These are phyloP conservation scores for Macaria liturata DNA, from an alignment of 2,888 invertebrate genomes.

Conservation along the genomic window DNA sequence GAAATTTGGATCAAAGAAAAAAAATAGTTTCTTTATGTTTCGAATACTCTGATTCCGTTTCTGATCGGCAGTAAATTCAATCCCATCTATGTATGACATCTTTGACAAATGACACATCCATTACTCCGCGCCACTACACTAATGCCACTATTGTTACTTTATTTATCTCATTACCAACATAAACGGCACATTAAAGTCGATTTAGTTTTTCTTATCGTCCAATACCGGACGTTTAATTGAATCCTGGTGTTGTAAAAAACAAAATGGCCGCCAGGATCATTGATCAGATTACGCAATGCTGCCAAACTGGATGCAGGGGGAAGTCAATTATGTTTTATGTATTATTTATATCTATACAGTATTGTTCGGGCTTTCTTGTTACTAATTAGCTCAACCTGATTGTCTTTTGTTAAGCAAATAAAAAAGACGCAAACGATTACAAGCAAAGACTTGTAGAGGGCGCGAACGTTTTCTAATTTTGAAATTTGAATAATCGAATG, in stretches of 20 bases:
- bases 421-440: slow-evolving; percentile 2
- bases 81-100: slow-evolving; percentile 32
- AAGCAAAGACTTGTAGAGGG: slow-evolving; percentile 5
- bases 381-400: slow-evolving; percentile 19
- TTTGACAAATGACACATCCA: slow-evolving; percentile 39
- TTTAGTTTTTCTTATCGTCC: slow-evolving; percentile 56
- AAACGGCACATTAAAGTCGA: slow-evolving; percentile 49
- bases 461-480: slow-evolving; percentile 43
- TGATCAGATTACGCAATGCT: slow-evolving; percentile 79
- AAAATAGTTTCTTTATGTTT: not conserved
- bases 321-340: slow-evolving; percentile 68
- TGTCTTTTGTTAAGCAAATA: slow-evolving; percentile 1
- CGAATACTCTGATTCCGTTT: slow-evolving; percentile 11
- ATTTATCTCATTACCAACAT: slow-evolving; percentile 54
- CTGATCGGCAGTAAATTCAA: slow-evolving; percentile 23
- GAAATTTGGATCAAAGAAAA: too few relatives aligned
- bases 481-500: slow-evolving; percentile 50
- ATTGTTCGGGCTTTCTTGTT: slow-evolving; percentile 21
- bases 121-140: slow-evolving; percentile 48
- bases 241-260: slow-evolving; percentile 64
- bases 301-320: slow-evolving; percentile 72
- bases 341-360: slow-evolving; percentile 18
- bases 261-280: slow-evolving; percentile 69
- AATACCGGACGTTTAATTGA: slow-evolving; percentile 69
- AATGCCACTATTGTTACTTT: slow-evolving; percentile 48